These are phyloP conservation scores for Cinara cedri DNA, from an alignment of 2,888 invertebrate species.

Conservation along the genomic window DNA sequence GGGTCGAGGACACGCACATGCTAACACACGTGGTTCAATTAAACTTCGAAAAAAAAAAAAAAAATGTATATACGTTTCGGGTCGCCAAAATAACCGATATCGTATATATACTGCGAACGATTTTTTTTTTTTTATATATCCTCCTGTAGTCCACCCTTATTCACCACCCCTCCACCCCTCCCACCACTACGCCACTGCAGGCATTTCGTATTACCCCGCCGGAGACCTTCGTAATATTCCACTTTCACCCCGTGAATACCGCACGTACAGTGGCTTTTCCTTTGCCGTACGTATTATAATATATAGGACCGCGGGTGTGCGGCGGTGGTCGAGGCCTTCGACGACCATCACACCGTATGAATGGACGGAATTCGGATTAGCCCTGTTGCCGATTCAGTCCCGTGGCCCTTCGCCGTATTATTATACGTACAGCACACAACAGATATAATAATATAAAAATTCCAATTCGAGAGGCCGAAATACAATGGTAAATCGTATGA, in stretches of 20 bases:
- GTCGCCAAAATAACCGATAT: slow-evolving; percentile 41
- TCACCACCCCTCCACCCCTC: not conserved
- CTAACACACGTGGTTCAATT: slow-evolving; percentile 23
- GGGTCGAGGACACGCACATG: not conserved
- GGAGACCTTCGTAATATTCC: slow-evolving; percentile 37
- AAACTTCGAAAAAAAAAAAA: slow-evolving; percentile 1
- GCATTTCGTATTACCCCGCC: no score
- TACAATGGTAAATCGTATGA: slow-evolving; percentile 5
- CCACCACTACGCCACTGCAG: no score
- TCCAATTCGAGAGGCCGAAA: slow-evolving; percentile 7
- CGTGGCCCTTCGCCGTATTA: not conserved
- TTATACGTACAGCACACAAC: no score
- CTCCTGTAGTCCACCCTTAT: not conserved
- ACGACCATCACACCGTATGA: slow-evolving; percentile 9
- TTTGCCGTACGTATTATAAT: not conserved
- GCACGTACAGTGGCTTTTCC: slow-evolving; percentile 26
- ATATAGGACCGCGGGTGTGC: not conserved
- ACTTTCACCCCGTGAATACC: slow-evolving; percentile 41
- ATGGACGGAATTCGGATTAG: slow-evolving; percentile 35
- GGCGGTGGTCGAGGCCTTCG: slow-evolving; percentile 9
- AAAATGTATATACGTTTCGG: slow-evolving; percentile 13
- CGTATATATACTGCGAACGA: not conserved
- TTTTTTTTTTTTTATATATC: slow-evolving; percentile 21
- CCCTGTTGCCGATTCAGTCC: slow-evolving; percentile 15
- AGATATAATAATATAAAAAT: slow-evolving; percentile 9